Percentiles rank a stretch among this genome's conserved stretches.
Conservation (phyloP, 2,888 invertebrate genomes). For the Amblyjoppa proteus region DNA sequence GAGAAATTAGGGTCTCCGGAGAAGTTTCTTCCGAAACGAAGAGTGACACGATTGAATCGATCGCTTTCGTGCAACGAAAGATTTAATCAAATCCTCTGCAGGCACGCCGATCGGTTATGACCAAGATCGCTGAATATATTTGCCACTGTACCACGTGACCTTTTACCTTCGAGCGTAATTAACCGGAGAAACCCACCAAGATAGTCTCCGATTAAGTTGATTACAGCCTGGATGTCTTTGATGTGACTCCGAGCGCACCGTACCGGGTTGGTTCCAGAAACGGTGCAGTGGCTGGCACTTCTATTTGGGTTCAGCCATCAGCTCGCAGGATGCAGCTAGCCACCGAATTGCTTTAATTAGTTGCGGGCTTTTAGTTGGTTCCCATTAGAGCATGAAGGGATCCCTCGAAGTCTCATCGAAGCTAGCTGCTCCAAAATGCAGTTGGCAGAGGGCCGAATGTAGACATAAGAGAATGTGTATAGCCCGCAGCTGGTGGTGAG, state of each 20-base stretch:
- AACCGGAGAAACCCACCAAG: conserved; percentile 75
- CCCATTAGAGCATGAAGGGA: conserved; percentile 57
- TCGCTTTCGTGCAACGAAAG: background rate
- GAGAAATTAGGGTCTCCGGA: background rate
- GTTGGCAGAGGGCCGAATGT: background rate
- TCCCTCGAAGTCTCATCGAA: conserved; percentile 47
- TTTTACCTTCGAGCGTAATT: conserved; percentile 74
- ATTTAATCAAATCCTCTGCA: background rate
- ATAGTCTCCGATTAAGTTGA: conserved; percentile 81
- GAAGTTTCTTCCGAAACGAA: background rate
- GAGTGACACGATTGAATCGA: background rate
- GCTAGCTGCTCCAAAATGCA: conserved; percentile 12
- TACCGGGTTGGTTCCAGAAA: background rate
- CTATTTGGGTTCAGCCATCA: conserved; percentile 13
- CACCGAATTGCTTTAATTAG: conserved; percentile 69
- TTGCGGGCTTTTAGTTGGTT: conserved; percentile 60
- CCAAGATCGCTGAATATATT: conserved; percentile 11
- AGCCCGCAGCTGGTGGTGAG: background rate
- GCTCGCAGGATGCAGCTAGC: conserved; percentile 32
- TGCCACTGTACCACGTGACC: background rate
- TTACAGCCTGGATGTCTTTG: conserved; percentile 75
- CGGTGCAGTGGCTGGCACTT: conserved; percentile 24
- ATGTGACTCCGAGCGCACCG: conserved; percentile 67
- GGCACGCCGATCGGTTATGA: too few species aligned
- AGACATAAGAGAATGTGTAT: background rate